Conservation (phyloP, 2,797 vertebrate genomes). For the Gorsachius magnificus region DNA sequence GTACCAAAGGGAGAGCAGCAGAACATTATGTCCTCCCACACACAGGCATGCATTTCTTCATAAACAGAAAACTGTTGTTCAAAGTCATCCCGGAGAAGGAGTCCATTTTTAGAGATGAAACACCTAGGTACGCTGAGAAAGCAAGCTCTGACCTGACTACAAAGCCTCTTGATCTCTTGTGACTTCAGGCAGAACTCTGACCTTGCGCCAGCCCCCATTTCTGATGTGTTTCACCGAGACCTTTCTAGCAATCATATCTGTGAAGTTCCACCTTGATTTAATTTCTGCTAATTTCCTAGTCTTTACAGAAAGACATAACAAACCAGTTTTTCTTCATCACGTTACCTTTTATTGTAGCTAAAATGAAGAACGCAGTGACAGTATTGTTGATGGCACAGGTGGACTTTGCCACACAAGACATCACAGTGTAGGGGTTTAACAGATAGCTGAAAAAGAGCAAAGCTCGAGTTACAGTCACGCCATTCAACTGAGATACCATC, state of each 20-base stretch:
- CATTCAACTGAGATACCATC: not conserved
- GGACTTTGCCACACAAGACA: constrained; percentile 96
- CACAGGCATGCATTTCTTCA: not conserved
- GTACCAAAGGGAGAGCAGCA: not conserved
- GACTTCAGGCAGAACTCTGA: not conserved
- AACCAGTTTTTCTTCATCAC: not conserved
- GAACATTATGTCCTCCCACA: not conserved
- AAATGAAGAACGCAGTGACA: constrained; percentile 90
- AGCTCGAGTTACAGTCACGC: not conserved
- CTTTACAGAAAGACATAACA: not conserved
- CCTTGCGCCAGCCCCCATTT: not conserved
- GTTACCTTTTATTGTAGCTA: constrained; percentile 92
- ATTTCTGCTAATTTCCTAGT: not conserved
- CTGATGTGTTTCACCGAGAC: not conserved
- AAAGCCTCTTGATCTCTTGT: not conserved
- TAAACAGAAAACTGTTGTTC: not conserved
- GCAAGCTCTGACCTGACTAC: not conserved
- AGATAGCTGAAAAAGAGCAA: constrained; percentile 86
- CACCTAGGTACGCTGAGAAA: not conserved
- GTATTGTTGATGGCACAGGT: constrained; percentile 95
- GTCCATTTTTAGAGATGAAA: not conserved
- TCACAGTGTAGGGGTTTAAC: constrained; percentile 94
- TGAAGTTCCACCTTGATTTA: not conserved
- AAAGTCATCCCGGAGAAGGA: not conserved
- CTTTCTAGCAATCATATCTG: not conserved